Evolutionary conservation across 2,797 vertebrate species (phyloP), one percentile per base, ranked within the genome.

Genomic region (Anabacerthia variegaticeps): DNA sequence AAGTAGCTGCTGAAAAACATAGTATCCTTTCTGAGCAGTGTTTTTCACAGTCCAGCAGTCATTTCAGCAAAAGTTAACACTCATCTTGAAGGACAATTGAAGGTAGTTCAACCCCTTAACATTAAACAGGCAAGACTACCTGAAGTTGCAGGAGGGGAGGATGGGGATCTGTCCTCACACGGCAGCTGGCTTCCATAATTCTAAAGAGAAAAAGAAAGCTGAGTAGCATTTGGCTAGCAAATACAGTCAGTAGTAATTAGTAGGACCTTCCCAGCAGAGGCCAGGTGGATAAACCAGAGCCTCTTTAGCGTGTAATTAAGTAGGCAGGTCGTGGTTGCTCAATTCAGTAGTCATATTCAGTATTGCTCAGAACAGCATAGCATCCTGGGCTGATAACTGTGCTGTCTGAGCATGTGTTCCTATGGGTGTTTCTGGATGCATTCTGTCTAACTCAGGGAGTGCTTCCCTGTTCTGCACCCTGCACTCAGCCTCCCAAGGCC

Each of bases 141-240:
- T 94, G 98, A 98, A 62, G 92, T 65, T 59, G 98, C 94, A 26
- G 65, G 86, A 1, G 63, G 63, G 48, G 62, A 69, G 18, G 98
- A 98, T 56, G 98, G 97, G 54, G 68, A 72, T 73, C 21, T 96
- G 67, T 98, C 96, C 3, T 80, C 18, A 0, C 98, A 98, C 0
- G 26, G 21, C 62, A 98, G 58, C 55, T 87, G 84, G 75, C 96
- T 98, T 73, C 98, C 98, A 3, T 96, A 82, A 79, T 81, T 94
- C 97, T 97, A 65, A 71, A 90, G 44, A 87, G 73, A 82, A 84
- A 28, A 75, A 76, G 59, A 88, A 86, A 82, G 68, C 32, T 75
- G 67, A 79, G 71, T 51, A 88, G 7, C 22, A 43, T 92, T 92
- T 81, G 63, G 12, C 48, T 79, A 51, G 51, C 30, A 94, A 90